These are phyloP conservation scores for Dipus sagitta DNA, from an alignment of 2,797 vertebrate genomes.

Conservation along the genomic window DNA sequence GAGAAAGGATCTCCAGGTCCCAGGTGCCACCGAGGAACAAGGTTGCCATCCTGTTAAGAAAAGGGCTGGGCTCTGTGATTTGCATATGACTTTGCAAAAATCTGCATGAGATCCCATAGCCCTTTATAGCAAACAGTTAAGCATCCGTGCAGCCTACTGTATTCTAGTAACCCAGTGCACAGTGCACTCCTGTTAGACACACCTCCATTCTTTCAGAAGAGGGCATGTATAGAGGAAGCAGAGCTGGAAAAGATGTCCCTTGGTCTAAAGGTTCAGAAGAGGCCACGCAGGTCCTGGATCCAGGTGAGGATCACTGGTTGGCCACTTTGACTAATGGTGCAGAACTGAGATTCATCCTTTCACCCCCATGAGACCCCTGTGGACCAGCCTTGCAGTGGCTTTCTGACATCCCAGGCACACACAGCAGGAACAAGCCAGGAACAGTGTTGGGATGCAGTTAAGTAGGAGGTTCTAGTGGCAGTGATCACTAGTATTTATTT, in stretches of 20 bases:
- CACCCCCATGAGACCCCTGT: neutral
- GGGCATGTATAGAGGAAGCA: neutral
- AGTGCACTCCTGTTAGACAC: conserved; percentile 43
- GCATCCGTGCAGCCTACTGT: conserved; percentile 68
- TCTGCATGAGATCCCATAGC: conserved; percentile 77
- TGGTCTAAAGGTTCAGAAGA: conserved; percentile 45
- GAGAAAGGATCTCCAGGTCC: conserved; percentile 86
- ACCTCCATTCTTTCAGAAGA: conserved; percentile 38
- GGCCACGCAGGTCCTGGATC: conserved; percentile 42
- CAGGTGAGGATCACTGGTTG: conserved; percentile 47
- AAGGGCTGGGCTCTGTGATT: conserved; percentile 85
- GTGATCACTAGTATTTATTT: neutral
- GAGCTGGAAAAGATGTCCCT: neutral
- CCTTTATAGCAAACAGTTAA: conserved; percentile 81
- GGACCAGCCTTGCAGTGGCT: neutral
- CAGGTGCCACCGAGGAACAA: conserved; percentile 85
- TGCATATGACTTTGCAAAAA: conserved; percentile 83
- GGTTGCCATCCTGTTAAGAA: conserved; percentile 86
- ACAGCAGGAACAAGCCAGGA: conserved; percentile 21
- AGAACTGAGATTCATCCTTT: neutral
- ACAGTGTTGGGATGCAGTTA: neutral
- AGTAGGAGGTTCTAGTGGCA: neutral
- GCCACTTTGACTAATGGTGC: neutral
- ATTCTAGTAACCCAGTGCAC: conserved; percentile 54
- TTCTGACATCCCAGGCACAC: neutral